A percentile compares a stretch with the other conserved stretches of the same genome.
These are phyloP conservation scores for Apus apus DNA, from an alignment of 2,113 vertebrate genomes.

Conservation along the genomic window DNA sequence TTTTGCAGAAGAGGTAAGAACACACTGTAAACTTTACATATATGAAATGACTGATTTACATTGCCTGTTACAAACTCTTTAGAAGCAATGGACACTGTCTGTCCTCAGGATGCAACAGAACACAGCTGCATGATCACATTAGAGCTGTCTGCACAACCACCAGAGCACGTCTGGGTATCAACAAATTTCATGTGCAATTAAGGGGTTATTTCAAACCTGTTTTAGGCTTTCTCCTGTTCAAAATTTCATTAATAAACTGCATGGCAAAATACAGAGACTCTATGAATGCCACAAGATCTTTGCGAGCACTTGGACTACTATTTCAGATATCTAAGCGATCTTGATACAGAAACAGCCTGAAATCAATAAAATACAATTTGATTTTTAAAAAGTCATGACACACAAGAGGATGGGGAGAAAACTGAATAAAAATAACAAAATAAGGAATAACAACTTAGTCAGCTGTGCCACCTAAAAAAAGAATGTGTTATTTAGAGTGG, in stretches of 20 bases:
- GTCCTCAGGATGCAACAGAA: neutral
- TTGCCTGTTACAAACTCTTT: neutral
- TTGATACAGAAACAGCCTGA: neutral
- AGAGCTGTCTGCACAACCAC: neutral
- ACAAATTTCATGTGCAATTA: neutral
- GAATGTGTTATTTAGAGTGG: neutral
- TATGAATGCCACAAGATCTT: neutral
- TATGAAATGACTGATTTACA: neutral
- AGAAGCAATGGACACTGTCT: neutral
- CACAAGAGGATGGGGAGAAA: neutral
- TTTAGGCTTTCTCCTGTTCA: neutral
- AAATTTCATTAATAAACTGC: neutral
- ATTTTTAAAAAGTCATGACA: neutral
- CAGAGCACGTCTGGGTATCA: neutral
- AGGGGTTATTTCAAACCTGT: neutral
- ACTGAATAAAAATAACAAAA: neutral
- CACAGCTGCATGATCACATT: neutral
- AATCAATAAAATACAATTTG: neutral
- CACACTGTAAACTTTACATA: neutral
- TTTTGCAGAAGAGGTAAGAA: neutral
- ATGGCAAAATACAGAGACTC: neutral
- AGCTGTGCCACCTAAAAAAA: neutral
- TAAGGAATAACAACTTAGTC: neutral
- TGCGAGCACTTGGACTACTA: neutral
- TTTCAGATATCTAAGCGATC: neutral